These are phyloP conservation scores for Lepeophtheirus nordmannii DNA, from an alignment of 2,888 invertebrate genomes.

Conservation along the genomic window DNA sequence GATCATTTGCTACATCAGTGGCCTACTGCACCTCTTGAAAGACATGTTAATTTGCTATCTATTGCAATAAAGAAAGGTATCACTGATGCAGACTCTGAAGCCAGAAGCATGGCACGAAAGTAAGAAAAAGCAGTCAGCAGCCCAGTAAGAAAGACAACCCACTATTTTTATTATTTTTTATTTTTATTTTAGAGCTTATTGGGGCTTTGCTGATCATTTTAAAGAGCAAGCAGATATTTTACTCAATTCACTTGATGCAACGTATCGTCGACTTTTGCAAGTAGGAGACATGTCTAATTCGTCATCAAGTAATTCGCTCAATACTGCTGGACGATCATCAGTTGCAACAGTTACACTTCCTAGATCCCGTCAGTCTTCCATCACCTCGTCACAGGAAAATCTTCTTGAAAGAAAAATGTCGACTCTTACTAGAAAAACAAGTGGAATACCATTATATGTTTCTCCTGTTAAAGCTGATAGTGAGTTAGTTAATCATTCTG, in stretches of 20 bases:
- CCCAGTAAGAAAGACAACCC: neutral
- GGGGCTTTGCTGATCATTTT: conserved; percentile 74
- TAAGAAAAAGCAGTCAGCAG: conserved; percentile 41
- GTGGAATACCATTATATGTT: conserved; percentile 10
- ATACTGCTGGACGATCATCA: conserved; percentile 27
- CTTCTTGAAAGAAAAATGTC: conserved; percentile 8
- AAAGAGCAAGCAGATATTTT: conserved; percentile 73
- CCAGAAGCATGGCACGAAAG: conserved; percentile 64
- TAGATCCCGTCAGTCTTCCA: conserved; percentile 27
- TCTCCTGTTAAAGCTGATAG: conserved; percentile 14
- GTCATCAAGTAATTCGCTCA: conserved; percentile 29
- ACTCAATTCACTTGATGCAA: conserved; percentile 63
- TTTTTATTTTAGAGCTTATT: conserved; percentile 54
- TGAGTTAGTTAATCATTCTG: neutral
- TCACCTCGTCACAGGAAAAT: conserved; percentile 19
- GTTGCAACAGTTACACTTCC: conserved; percentile 9
- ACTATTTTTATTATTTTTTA: neutral
- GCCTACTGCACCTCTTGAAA: conserved; percentile 67
- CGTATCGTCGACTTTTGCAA: conserved; percentile 51
- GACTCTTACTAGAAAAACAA: conserved; percentile 13
- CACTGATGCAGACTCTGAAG: conserved; percentile 80
- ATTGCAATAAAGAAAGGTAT: conserved; percentile 48
- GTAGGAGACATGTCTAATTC: conserved; percentile 35
- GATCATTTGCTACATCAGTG: conserved; percentile 68
- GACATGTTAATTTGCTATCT: conserved; percentile 55